Base-by-base conservation (phyloP, 2,797 vertebrate species). In the Coccyzus lansbergi region DNA sequence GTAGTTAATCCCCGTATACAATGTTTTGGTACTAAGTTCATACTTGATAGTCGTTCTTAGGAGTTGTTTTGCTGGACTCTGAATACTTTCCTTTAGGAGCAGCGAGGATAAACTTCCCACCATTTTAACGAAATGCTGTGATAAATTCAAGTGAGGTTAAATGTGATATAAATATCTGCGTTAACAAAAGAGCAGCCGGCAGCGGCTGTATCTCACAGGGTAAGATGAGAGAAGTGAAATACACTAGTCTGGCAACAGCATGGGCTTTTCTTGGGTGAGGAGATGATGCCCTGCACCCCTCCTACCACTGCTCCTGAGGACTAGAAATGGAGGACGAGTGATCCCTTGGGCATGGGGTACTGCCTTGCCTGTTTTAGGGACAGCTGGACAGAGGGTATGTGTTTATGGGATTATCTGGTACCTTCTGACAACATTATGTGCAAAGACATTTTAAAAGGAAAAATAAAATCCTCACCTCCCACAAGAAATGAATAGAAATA, bases 191-290 rank as follows among this genome's bases (percentile, higher is more conserved):
- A 62, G 38, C 83, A 76, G 58, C 62, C 84, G 86, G 77, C 65
- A 64, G 72, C 0, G 3, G 62, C 69, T 78, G 21, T 7, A 3
- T 29, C 51, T 86, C 62, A 4, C 2, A 1, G 49, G 48, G 36
- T 51, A 40, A 64, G 65, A 28, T 13, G 15, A 18, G 5, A 3
- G 14, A 20, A 42, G 46, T 1, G n/a, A 51, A 60, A 42, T 6
- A 8, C 29, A 24, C 3, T 0, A 0, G 22, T 24, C 11, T 25
- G 64, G 65, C 3, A 1, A 5, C 34, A 65, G 20, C 79, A 10
- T 3, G 19, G 44, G 34, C 34, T 63, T 34, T 29, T 34, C 19
- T 18, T 6, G 55, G 0, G 5, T 44, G 52, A 59, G 63, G 48
- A 24, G 51, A 6, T 4, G 29, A 34, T 74, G 40, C n/a, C 38